Conservation (phyloP, 2,888 invertebrate genomes). For the Catocala fraxini region DNA sequence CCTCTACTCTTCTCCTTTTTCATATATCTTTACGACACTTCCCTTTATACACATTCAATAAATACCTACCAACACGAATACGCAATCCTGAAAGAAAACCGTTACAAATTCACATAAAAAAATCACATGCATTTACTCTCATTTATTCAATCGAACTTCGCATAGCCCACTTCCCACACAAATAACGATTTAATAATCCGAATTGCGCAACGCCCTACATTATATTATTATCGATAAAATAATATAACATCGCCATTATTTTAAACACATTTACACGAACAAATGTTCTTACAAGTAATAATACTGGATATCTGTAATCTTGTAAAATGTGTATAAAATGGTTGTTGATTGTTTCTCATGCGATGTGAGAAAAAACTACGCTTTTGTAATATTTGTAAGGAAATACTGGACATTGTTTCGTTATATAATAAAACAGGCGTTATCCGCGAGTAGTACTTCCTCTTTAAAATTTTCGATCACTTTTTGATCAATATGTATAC, state of each 20-base stretch:
- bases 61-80: background rate
- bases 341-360: too few species aligned
- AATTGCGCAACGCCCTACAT: constrained; percentile 39
- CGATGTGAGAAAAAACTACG: too few species aligned
- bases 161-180: constrained; percentile 35
- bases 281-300: constrained; percentile 2
- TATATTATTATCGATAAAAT: constrained; percentile 23
- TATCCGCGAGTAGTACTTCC: too few species aligned
- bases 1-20: too few species aligned
- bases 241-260: constrained; percentile 14
- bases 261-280: background rate
- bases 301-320: constrained; percentile 1
- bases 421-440: too few species aligned
- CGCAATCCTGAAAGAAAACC: too few species aligned
- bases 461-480: too few species aligned
- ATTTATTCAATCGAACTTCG: constrained; percentile 17
- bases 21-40: too few species aligned
- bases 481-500: too few species aligned
- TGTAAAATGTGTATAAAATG: background rate
- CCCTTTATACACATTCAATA: background rate
- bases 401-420: too few species aligned
- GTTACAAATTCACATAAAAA: too few species aligned
- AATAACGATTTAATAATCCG: constrained; percentile 17
- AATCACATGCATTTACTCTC: constrained; percentile 25
- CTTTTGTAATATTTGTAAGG: too few species aligned